These are phyloP conservation scores for Mesembrinibis cayennensis DNA, from an alignment of 2,113 vertebrate genomes.

Conservation along the genomic window DNA sequence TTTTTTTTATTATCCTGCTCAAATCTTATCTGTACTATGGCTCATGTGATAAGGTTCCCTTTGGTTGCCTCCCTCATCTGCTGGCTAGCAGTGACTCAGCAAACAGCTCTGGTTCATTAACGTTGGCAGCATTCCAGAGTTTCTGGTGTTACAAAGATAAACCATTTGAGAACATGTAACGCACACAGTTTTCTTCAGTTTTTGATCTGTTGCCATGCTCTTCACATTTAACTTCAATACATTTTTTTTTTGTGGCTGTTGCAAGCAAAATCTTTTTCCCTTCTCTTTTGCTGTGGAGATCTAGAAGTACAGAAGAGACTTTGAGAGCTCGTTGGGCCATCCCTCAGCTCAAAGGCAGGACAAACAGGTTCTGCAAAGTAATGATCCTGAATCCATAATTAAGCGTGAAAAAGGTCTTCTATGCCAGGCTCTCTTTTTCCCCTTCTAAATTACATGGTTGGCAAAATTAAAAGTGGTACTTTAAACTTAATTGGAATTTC, in stretches of 20 bases:
- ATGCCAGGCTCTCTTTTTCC: neutral
- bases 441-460: neutral
- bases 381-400: neutral
- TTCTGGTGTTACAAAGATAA: slow-evolving; percentile 28
- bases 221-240: neutral
- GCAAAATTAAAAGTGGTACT: neutral
- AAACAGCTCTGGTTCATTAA: slow-evolving; percentile 40
- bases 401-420: neutral
- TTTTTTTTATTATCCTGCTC: neutral
- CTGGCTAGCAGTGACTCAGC: slow-evolving; percentile 53
- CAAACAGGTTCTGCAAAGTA: neutral
- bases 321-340: neutral
- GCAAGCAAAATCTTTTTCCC: neutral
- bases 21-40: neutral
- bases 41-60: neutral
- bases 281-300: neutral
- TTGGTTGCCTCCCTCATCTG: neutral
- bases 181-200: neutral
- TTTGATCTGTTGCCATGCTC: neutral
- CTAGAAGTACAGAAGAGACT: neutral
- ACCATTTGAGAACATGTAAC: neutral
- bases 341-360: neutral
- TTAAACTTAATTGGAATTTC: neutral
- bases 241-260: neutral
- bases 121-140: slow-evolving; percentile 12